Base-by-base conservation (phyloP, 2,797 vertebrate species). In the Ara ararauna region DNA sequence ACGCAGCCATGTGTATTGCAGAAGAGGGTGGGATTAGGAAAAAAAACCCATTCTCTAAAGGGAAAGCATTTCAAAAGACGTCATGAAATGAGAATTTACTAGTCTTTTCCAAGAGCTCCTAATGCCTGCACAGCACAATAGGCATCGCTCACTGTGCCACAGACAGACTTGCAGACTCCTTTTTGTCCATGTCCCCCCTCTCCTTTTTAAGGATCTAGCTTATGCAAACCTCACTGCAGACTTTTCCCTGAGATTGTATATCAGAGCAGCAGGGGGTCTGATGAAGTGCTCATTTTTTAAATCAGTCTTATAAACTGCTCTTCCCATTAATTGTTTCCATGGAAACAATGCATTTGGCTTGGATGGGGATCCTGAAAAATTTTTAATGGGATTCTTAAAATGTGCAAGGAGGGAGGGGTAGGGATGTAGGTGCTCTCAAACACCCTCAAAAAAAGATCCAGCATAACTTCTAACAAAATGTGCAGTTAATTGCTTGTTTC, bases 281-380 rank as follows among this genome's bases (percentile, higher is more conserved):
- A 97, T 95, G 97, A 97, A 97, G 97, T 95, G 96, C 96, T 97
- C 96, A 96, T 97, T 98, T 98, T 98, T 98, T 97, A 97, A 97
- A 98, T 97, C 97, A 96, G 96, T 98, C 97, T 97, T 98, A 98
- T 97, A 98, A 98, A 98, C 98, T 98, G 97, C 97, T 97, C 97
- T 98, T 97, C 97, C 97, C 98, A 97, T 98, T 98, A 98, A 98
- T 98, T 98, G 98, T 98, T 98, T 97, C 98, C 98, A 98, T 98
- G 98, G 98, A 98, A 98, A 98, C 98, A 97, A 97, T 96, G 97
- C 97, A 97, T 98, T 98, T 96, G 97, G 96, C 95, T 97, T 93
- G 85, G 94, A 96, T 95, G 96, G 97, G 96, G 96, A 96, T 96
- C 96, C 97, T 97, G 98, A 97, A 95, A 96, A 96, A 78, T 95